Base-by-base conservation (phyloP, 2,113 vertebrate genomes). In the Progne subis region DNA sequence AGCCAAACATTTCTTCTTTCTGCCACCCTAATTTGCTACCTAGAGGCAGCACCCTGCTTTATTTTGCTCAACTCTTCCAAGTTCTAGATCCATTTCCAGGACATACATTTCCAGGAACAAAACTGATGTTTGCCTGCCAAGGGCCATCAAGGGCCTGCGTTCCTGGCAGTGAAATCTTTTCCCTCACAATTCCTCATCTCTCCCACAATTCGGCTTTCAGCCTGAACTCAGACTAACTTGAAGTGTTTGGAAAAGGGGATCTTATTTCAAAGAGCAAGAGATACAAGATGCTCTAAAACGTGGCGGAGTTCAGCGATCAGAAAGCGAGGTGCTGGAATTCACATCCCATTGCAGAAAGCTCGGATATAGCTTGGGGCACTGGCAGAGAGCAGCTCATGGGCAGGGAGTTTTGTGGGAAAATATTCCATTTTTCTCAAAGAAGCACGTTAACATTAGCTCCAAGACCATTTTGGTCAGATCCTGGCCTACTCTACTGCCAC, bases 281-380 rank as follows among this genome's bases (percentile, higher is more conserved):
- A 16, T 17, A 57, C 44, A 32, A 46, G 34, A 21, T 23, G 29
- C 26, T 82, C 53, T 69, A 53, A 80, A 55, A 82, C 0, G 0
- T 4, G 11, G 18, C 19, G 39, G 55, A 82, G 59, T 60, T 52
- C 68, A 74, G 72, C 64, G 72, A 8, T 37, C 18, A 37, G 69
- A 57, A 78, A 67, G 64, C 18, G 14, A 80, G 16, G 28, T 2
- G 4, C 14, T 50, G 43, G 11, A 69, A 74, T 69, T 80, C 87
- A 47, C 18, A 37, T 32, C 49, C 49, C 55, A 8, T 8, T 26
- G 37, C 44, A 80, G 59, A 86, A 84, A 68, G 34, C 29, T 80
- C 0, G 0, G 29, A 39, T 52, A 8, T 12, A 61, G n/a, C 2
- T 7, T 70, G 37, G 65, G 46, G 8, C 28, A 67, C 31, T 31